Conservation (phyloP, 2,797 vertebrate species). For the Halcyon chelicuti region DNA sequence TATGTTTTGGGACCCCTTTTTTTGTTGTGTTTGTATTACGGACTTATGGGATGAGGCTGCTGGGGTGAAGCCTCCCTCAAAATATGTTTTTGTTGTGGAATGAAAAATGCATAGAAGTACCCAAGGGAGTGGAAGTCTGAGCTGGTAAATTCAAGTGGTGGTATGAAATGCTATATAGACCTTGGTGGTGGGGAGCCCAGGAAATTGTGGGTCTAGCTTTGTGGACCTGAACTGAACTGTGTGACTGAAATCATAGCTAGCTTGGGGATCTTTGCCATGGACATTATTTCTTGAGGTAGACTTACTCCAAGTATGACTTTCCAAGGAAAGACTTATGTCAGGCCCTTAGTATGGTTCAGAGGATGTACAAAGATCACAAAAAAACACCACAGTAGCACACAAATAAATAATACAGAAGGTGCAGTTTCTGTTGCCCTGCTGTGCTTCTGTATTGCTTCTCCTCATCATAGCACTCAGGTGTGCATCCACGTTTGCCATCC, state of each 20-base stretch:
- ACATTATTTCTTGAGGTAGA: neutral
- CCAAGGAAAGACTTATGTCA: neutral
- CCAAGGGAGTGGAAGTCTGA: neutral
- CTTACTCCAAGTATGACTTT: neutral
- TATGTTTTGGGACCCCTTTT: neutral
- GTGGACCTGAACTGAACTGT: neutral
- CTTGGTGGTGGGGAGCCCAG: neutral
- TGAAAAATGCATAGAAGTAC: neutral
- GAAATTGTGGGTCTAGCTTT: neutral
- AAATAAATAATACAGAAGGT: neutral
- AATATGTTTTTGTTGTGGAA: neutral
- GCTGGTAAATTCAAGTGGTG: neutral
- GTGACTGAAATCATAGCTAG: neutral
- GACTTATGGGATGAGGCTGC: too few relatives aligned
- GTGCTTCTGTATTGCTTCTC: neutral
- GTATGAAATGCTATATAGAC: neutral
- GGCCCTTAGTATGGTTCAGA: neutral
- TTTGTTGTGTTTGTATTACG: neutral
- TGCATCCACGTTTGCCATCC: neutral
- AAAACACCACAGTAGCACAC: neutral
- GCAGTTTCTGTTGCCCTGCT: neutral
- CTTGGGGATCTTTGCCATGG: neutral
- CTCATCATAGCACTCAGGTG: neutral
- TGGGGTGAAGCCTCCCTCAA: fast-evolving
- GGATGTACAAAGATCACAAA: neutral